These are phyloP conservation scores for Psococerastis gibbosa DNA, from an alignment of 2,888 invertebrate species.

Conservation along the genomic window DNA sequence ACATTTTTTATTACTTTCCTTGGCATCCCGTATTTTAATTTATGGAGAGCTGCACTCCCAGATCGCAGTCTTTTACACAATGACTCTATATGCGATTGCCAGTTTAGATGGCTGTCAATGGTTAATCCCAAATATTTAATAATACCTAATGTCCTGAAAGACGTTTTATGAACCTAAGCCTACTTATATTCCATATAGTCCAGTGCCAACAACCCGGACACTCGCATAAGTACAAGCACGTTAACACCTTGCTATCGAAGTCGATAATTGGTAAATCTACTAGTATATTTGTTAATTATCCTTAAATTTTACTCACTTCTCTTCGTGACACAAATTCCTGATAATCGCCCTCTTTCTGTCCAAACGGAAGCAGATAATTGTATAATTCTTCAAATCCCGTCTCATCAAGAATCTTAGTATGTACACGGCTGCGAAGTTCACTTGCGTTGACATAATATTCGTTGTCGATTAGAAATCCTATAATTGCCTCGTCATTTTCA, in stretches of 20 bases:
- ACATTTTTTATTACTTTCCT: no score
- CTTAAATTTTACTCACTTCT: slow-evolving; percentile 1
- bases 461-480: slow-evolving; percentile 22
- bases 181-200: neutral
- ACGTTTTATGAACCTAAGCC: neutral
- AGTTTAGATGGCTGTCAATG: no score
- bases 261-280: no score
- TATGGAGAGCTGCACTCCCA: no score
- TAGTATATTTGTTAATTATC: neutral
- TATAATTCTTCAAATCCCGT: slow-evolving; percentile 18
- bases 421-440: slow-evolving; percentile 27
- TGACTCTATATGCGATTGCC: no score
- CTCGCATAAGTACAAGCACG: no score
- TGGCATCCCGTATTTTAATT: no score
- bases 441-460: slow-evolving; percentile 17
- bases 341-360: neutral
- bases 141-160: no score
- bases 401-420: slow-evolving; percentile 36
- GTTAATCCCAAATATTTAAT: no score
- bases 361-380: slow-evolving; percentile 17
- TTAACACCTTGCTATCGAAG: no score
- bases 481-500: slow-evolving; percentile 17
- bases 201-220: no score
- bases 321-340: neutral
- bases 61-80: no score